Evolutionary conservation across 2,797 vertebrate species (phyloP).

Genomic region (Anguilla megastoma): DNA sequence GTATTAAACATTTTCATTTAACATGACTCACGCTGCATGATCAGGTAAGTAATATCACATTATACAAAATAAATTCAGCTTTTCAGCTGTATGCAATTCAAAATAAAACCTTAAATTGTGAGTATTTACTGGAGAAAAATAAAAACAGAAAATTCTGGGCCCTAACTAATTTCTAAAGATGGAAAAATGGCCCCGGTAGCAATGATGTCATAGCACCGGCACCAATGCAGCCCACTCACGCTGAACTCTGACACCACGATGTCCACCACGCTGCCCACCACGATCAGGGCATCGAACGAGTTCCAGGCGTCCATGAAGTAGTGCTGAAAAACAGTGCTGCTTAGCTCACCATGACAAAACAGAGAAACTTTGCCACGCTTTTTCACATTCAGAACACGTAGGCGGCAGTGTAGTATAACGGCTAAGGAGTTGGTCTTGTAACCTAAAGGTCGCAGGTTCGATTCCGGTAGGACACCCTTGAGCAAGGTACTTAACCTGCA

Average conservation of each 20-base stretch:
- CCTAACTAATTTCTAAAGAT: background rate
- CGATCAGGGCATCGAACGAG: constrained; percentile 97
- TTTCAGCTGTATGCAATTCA: background rate
- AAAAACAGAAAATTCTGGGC: background rate
- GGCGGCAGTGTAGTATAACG: too few relatives aligned
- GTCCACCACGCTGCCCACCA: constrained; percentile 97
- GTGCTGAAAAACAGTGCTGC: constrained; percentile 80
- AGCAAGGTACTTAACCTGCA: too few relatives aligned
- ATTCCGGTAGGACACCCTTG: too few relatives aligned
- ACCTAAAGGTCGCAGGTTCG: too few relatives aligned
- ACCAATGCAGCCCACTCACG: constrained; percentile 74
- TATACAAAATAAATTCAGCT: background rate
- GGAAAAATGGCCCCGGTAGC: background rate
- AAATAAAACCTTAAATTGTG: background rate
- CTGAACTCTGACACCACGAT: constrained; percentile 98
- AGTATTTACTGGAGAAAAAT: background rate
- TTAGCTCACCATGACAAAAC: background rate
- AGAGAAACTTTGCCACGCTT: too few relatives aligned
- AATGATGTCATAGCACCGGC: background rate
- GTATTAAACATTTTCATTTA: too few relatives aligned
- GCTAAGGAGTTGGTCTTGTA: too few relatives aligned
- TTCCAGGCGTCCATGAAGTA: constrained; percentile 99
- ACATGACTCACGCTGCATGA: background rate
- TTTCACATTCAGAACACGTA: too few relatives aligned
- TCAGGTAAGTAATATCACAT: background rate